These are phyloP conservation scores for Limnephilus auricula DNA, from an alignment of 2,888 invertebrate genomes.

Conservation along the genomic window DNA sequence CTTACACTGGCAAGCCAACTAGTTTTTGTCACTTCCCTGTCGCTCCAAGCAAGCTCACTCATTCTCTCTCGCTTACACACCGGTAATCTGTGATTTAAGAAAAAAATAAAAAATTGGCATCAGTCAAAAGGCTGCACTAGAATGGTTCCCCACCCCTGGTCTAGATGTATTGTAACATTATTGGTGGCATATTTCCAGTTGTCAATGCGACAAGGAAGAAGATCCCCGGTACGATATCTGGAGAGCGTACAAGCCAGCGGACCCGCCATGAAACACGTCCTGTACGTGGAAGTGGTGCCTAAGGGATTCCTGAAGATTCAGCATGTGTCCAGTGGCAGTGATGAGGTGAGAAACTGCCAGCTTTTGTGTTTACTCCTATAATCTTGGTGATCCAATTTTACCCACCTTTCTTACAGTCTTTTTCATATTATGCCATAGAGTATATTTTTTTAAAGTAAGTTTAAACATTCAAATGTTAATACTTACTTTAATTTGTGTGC, in stretches of 20 bases:
- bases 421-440: not conserved
- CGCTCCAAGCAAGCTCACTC: too few relatives aligned
- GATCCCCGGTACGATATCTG: slow-evolving; percentile 57
- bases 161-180: too few relatives aligned
- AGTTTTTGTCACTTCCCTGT: too few relatives aligned
- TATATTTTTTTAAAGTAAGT: too few relatives aligned
- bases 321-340: not conserved
- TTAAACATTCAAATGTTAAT: too few relatives aligned
- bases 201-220: not conserved
- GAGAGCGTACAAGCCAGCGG: slow-evolving; percentile 56
- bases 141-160: too few relatives aligned
- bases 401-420: not conserved
- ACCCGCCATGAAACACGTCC: slow-evolving; percentile 62
- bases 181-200: not conserved
- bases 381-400: not conserved
- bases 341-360: not conserved
- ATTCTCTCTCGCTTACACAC: too few relatives aligned
- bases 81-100: too few relatives aligned
- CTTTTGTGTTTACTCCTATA: not conserved
- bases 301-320: slow-evolving; percentile 55
- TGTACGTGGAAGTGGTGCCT: slow-evolving; percentile 65
- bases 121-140: too few relatives aligned
- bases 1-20: too few relatives aligned
- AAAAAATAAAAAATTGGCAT: too few relatives aligned
- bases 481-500: too few relatives aligned